Conservation (phyloP, 1,140 invertebrate species). For the Adoxophyes honmai region DNA sequence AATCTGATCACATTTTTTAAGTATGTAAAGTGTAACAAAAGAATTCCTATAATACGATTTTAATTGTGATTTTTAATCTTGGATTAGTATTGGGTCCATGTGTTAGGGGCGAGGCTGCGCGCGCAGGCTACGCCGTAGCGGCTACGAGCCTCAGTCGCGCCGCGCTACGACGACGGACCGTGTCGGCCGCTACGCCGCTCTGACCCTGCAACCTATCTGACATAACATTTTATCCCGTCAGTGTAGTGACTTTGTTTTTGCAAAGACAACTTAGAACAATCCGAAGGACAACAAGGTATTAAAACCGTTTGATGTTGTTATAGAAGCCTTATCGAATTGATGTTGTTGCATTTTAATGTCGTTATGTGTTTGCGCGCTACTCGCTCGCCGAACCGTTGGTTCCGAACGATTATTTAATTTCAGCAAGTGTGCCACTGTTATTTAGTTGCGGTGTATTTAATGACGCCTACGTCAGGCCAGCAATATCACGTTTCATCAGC, state of each 20-base stretch:
- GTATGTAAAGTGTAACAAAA: neutral
- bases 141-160: conserved; percentile 59
- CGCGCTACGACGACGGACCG: conserved; percentile 49
- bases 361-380: neutral
- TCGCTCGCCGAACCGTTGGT: too few species aligned
- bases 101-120: conserved; percentile 68
- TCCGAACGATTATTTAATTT: neutral
- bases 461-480: neutral
- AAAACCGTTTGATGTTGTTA: conserved; percentile 21
- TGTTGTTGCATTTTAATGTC: conserved; percentile 13
- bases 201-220: conserved; percentile 34
- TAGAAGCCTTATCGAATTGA: neutral
- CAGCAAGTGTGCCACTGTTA: neutral
- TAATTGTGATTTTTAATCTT: conserved; percentile 18
- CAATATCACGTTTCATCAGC: neutral
- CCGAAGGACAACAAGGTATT: conserved; percentile 4
- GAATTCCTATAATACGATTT: neutral
- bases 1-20: too few species aligned
- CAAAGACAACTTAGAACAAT: neutral
- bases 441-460: neutral
- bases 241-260: conserved; percentile 35
- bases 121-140: conserved; percentile 48
- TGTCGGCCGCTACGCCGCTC: conserved; percentile 48
- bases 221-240: conserved; percentile 29
- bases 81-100: conserved; percentile 69